Evolutionary conservation across 2,888 invertebrate genomes (phyloP).

Genomic region (Megalurothrips usitatus): DNA sequence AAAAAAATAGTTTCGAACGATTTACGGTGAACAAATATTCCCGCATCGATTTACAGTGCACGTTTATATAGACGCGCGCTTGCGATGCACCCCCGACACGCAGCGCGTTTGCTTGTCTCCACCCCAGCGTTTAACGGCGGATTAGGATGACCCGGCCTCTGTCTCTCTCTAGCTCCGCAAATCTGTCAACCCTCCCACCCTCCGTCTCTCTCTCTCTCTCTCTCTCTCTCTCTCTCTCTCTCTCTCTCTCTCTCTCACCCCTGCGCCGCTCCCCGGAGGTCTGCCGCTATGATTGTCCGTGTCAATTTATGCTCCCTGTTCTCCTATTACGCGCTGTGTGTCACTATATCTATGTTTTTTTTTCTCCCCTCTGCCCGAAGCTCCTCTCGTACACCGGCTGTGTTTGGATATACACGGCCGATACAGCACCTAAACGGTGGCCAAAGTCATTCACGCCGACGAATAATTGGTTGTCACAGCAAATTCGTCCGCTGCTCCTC

Average conservation of each 20-base stretch:
- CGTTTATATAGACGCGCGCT: not conserved
- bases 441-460: not conserved
- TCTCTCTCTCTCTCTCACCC: too few species aligned
- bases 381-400: not conserved
- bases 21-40: too few species aligned
- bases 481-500: too few species aligned
- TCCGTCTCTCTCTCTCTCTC: too few species aligned
- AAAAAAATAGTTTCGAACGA: too few species aligned
- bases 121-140: slow-evolving; percentile 23
- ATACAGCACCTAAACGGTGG: not conserved
- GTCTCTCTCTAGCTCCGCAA: not conserved
- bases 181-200: slow-evolving; percentile 5
- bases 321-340: not conserved
- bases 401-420: not conserved
- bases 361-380: not conserved
- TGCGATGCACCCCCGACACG: not conserved
- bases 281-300: not conserved
- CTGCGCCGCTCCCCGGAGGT: not conserved
- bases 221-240: too few species aligned
- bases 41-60: not conserved
- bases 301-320: not conserved
- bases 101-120: not conserved
- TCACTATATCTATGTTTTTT: not conserved
- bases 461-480: too few species aligned
- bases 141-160: slow-evolving; percentile 6